Conservation (phyloP, 2,113 vertebrate species). For the Murina feae region DNA sequence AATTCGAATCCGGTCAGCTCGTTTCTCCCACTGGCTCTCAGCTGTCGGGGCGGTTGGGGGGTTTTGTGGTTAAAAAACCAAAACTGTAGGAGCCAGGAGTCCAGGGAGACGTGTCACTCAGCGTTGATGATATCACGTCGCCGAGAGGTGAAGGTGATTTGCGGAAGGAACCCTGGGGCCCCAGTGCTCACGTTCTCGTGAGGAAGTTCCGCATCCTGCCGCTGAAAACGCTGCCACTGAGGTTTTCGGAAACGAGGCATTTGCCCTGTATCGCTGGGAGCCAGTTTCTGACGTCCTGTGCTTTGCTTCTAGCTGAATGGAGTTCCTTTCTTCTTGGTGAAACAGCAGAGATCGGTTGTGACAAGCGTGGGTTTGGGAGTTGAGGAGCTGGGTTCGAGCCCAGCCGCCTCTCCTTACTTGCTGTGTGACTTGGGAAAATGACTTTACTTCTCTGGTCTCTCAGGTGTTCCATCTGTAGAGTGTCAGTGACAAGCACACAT, state of each 20-base stretch:
- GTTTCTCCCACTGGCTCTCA: not conserved
- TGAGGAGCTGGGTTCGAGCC: not conserved
- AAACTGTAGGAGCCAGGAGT: not conserved
- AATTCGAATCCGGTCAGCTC: not conserved
- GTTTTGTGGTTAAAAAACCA: not conserved
- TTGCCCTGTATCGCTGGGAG: not conserved
- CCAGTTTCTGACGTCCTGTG: not conserved
- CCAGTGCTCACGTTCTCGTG: not conserved
- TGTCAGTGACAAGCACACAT: not conserved
- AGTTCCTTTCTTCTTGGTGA: not conserved
- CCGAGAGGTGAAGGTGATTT: not conserved
- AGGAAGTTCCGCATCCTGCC: not conserved
- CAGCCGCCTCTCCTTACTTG: not conserved
- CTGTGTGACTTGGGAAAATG: not conserved
- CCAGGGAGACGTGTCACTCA: not conserved
- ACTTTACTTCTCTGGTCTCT: not conserved
- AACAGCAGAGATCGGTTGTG: too few species aligned
- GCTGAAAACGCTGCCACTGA: not conserved
- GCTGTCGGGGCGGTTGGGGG: not conserved
- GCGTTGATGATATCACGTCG: too few species aligned
- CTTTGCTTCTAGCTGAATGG: not conserved
- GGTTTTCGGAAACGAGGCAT: not conserved
- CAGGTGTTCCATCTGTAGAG: not conserved
- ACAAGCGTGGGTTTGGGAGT: not conserved
- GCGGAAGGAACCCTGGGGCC: not conserved